Base-by-base conservation (phyloP, 2,113 vertebrate genomes). In the Lepidothrix coronata region DNA sequence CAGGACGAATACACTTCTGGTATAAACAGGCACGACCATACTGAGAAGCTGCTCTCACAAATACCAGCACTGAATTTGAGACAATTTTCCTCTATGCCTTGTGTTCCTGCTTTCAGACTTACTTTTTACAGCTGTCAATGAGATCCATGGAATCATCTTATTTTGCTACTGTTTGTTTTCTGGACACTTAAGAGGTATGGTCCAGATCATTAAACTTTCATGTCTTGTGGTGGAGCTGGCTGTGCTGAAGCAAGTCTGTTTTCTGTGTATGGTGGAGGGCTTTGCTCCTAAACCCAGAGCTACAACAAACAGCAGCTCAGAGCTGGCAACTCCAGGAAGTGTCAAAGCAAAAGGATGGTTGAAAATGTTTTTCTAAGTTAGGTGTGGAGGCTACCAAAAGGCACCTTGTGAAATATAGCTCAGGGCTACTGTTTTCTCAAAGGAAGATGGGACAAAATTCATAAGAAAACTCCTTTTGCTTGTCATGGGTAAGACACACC, bases 401-500 rank as follows among this genome's bases (percentile, higher is more conserved):
- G 19, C 58, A 89, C 8, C 16, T 83, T 57, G 35, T 88, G 67
- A 92, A 72, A 72, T 19, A 72, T 0, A 61, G 14, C 31, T 95
- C 2, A 0, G 81, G 16, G 2, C 18, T 81, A 28, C 14, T 59
- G 24, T 46, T 85, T 37, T 62, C 28, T 70, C 11, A 73, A 31
- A 70, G 31, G 54, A 12, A 70, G 2, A 5, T 48, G 16, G 12
- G 9, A 54, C 33, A 84, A 79, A 92, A 92, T 44, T 70, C 37
- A 58, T 24, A 52, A 61, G 27, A 15, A 76, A 82, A 59, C 0
- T 1, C 11, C 6, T 86, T 85, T 54, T 73, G 4, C 37, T 89
- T 27, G 0, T 44, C 1, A 0, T 21, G 37, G 8, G 14, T 12
- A 74, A 66, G 43, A 73, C 92, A 35, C 3, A 49, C 1, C 8